Evolutionary conservation across 2,888 invertebrate genomes (phyloP).

Genomic region (Netelia virgata): DNA sequence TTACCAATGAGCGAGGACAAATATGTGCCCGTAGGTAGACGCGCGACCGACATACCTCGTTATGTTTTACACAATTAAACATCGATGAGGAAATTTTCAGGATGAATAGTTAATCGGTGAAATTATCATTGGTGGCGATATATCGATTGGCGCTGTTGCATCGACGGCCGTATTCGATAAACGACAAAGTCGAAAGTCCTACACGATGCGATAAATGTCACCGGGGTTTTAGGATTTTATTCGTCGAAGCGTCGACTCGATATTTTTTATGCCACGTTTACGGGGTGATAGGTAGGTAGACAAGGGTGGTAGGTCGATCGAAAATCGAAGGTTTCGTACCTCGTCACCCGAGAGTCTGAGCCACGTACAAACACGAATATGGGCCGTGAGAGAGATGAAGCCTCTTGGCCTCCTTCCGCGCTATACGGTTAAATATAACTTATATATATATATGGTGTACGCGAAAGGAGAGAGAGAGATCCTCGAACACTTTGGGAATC

Average conservation of each 20-base stretch:
- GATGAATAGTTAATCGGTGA: conserved; percentile 20
- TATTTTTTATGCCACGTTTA: too few relatives aligned
- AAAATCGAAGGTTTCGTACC: conserved; percentile 34
- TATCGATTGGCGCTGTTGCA: too few relatives aligned
- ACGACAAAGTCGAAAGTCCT: too few relatives aligned
- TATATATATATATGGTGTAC: conserved; percentile 4
- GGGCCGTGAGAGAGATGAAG: conserved; percentile 6
- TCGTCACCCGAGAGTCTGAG: conserved; percentile 31
- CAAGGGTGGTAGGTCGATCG: conserved; percentile 6
- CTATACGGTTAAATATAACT: not conserved
- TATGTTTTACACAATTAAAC: not conserved
- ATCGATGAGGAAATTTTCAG: not conserved
- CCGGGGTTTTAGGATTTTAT: too few relatives aligned
- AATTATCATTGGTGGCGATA: too few relatives aligned
- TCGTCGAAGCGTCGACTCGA: too few relatives aligned
- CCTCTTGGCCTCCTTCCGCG: not conserved
- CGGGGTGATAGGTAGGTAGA: too few relatives aligned
- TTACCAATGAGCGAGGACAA: conserved; percentile 5
- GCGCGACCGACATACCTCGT: not conserved
- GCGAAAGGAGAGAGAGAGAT: not conserved
- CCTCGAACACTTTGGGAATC: conserved; percentile 27
- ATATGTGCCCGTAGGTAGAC: not conserved
- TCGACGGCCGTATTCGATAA: too few relatives aligned
- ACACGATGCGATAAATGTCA: too few relatives aligned
- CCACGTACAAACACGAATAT: conserved; percentile 42